phyloP scores from a whole-genome alignment of 2,113 vertebrate genomes.

The Manacus vitellinus region DNA sequence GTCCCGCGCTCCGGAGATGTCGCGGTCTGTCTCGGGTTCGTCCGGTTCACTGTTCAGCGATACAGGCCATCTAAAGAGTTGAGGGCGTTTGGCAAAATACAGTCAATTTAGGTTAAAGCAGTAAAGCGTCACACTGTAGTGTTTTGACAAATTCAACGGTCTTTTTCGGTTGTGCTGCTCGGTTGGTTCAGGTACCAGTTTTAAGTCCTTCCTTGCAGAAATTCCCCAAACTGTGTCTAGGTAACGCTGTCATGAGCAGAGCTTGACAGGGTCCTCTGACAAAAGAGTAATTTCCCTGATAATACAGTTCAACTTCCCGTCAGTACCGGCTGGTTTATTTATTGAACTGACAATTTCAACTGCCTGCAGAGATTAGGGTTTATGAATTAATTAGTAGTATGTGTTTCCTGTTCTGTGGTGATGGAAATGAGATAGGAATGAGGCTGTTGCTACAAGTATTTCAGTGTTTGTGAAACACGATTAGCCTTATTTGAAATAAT shows the following conservation, averaged over 20 bases:
- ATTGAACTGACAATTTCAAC: neutral
- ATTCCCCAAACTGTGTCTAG: neutral
- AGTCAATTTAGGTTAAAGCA: rapidly evolving
- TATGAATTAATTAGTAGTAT: slow-evolving; percentile 10
- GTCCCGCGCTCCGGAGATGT: neutral
- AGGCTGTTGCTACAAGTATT: neutral
- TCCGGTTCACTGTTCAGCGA: rapidly evolving
- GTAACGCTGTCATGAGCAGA: neutral
- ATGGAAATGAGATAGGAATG: neutral
- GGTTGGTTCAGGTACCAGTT: neutral
- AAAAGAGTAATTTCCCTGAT: neutral
- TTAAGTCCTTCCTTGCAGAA: neutral
- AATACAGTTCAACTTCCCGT: neutral
- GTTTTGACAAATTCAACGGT: neutral
- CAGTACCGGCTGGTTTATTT: neutral
- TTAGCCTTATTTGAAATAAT: neutral
- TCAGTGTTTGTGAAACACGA: neutral
- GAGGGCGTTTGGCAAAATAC: neutral
- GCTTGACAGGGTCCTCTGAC: neutral
- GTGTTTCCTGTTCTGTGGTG: neutral
- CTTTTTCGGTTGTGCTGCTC: neutral
- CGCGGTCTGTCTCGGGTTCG: neutral
- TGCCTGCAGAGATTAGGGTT: neutral
- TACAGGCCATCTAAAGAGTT: neutral
- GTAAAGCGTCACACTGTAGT: neutral